Conservation (phyloP, 2,113 vertebrate genomes). For the Propithecus coquereli region DNA sequence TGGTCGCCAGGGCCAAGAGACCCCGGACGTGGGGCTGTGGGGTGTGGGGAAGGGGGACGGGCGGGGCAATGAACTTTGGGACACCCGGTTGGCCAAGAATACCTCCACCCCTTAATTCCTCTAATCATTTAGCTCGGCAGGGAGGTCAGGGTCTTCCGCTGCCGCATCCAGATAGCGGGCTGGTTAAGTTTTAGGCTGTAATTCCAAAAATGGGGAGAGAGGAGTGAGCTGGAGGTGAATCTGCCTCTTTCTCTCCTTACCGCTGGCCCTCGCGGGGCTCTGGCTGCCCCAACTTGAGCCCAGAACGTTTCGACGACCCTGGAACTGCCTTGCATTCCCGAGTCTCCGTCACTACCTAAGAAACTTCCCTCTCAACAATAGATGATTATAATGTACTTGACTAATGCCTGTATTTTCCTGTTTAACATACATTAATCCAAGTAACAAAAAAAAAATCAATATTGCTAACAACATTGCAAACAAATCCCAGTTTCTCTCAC, state of each 20-base stretch:
- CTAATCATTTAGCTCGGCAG: neutral
- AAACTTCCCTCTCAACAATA: slow-evolving; percentile 43
- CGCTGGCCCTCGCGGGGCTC: accelerated
- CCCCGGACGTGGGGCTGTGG: neutral
- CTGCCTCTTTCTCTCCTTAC: accelerated
- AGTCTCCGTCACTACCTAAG: neutral
- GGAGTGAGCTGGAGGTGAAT: neutral
- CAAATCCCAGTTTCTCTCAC: slow-evolving; percentile 55
- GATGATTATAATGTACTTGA: slow-evolving; percentile 69
- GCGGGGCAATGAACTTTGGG: neutral
- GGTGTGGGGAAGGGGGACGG: neutral
- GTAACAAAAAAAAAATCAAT: slow-evolving; percentile 76
- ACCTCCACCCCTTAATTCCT: neutral
- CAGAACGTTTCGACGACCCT: neutral
- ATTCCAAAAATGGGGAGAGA: neutral
- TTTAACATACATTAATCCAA: slow-evolving; percentile 77
- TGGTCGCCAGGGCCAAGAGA: neutral
- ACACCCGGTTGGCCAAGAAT: neutral
- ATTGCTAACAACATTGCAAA: slow-evolving; percentile 73
- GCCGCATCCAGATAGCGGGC: neutral
- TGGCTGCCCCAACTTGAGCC: accelerated
- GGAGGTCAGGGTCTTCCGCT: neutral
- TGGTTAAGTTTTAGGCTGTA: neutral
- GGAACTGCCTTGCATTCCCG: neutral
- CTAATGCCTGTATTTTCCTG: slow-evolving; percentile 68